Evolutionary conservation across 2,888 invertebrate species (phyloP).

Genomic region (Bellardia bayeri): DNA sequence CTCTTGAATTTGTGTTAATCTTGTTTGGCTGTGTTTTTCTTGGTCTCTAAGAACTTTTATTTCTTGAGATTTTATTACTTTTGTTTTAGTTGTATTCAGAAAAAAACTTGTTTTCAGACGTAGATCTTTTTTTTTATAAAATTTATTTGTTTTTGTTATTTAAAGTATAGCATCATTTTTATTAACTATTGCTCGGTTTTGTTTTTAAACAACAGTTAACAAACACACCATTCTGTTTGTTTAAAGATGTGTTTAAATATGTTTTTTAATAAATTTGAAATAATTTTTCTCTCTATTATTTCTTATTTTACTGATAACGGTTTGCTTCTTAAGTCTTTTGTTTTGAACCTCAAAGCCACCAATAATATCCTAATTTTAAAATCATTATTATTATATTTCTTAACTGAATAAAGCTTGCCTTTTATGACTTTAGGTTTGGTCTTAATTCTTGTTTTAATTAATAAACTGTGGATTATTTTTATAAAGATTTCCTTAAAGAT

Average conservation of each 20-base stretch:
- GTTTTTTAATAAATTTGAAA: conserved; percentile 52
- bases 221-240: not conserved
- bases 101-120: conserved; percentile 14
- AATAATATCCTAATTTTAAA: too few species aligned
- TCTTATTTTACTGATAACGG: not conserved
- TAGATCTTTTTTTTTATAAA: conserved; percentile 2
- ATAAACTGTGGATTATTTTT: too few species aligned
- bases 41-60: not conserved
- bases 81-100: not conserved
- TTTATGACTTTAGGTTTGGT: too few species aligned
- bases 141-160: not conserved
- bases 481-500: too few species aligned
- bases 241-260: conserved; percentile 50
- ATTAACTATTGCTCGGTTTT: not conserved
- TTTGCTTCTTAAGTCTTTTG: conserved; percentile 62
- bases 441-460: too few species aligned
- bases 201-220: too few species aligned
- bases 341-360: not conserved
- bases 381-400: too few species aligned
- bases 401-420: too few species aligned
- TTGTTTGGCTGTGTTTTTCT: not conserved
- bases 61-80: not conserved
- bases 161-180: not conserved
- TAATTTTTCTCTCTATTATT: not conserved
- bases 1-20: not conserved